Base-by-base conservation (phyloP, 2,888 invertebrate species). In the Choreutis nemorana region DNA sequence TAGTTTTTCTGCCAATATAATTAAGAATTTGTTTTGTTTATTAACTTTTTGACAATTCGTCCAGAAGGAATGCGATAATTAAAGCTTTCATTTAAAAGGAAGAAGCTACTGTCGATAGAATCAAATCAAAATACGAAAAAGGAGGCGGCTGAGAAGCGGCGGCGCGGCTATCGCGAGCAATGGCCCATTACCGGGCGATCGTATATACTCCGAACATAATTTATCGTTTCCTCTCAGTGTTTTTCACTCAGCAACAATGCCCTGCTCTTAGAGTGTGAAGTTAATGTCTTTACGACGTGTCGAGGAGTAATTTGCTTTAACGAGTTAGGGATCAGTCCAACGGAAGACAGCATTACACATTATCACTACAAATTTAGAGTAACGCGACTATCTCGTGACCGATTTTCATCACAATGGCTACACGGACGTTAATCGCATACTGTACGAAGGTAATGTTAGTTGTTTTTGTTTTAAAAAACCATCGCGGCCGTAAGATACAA, bases 201-300 rank as follows among this genome's bases (percentile, higher is more conserved):
- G 64, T 71, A 68, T 73, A 73, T 70, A 70, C 72, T 70, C 63
- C 62, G 60, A 68, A 67, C 65, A 65, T 71, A 67, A 77, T 77
- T 77, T 77, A 77, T 77, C 52, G 66, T 48, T 77, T 77, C 77
- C 77, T 75, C 62, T 66, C 60, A 45, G 46, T 62, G 61, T 73
- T 73, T 73, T 70, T 72, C 71, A 65, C 57, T 57, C 58, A 52
- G 50, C 61, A 71, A 72, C 73, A 73, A 73, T 70, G 52, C 62
- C 53, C 50, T 45, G 44, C 57, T 55, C 53, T 51, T 48, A 40
- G 42, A 57, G 57, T 55, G 59, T 57, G 53, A 61, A 63, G 58
- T 61, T 67, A 67, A 68, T 67, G 56, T 53, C 59, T 71, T 65
- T 65, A 72, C 65, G 65, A 70, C 48, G 59, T 67, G 65, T 60